Evolutionary conservation across 2,113 vertebrate genomes (phyloP).

Genomic region (Plecotus auritus): DNA sequence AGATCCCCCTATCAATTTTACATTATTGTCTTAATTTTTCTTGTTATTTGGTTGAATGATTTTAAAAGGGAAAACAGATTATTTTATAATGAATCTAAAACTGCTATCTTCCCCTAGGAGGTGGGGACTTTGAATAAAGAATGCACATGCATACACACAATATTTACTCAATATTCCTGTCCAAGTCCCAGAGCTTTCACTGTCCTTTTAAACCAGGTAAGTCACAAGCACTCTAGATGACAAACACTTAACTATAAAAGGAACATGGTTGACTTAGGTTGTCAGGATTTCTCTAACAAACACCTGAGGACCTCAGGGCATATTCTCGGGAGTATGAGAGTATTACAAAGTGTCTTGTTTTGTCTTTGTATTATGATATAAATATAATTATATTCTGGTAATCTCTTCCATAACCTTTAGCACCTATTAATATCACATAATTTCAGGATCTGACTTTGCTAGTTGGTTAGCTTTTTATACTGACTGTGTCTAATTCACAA

Average conservation of each 20-base stretch:
- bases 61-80: conserved; percentile 28
- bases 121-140: neutral
- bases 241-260: neutral
- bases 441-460: conserved; percentile 17
- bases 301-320: neutral
- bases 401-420: neutral
- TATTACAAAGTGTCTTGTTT: neutral
- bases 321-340: neutral
- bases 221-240: neutral
- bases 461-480: neutral
- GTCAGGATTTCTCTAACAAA: neutral
- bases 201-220: neutral
- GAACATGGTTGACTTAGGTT: neutral
- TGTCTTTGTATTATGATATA: neutral
- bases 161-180: neutral
- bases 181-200: neutral
- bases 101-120: neutral
- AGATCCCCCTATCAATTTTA: neutral
- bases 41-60: conserved; percentile 26
- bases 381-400: neutral
- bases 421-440: neutral
- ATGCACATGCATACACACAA: neutral
- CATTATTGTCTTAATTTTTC: conserved; percentile 15
- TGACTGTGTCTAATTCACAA: neutral
- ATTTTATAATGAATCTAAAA: conserved; percentile 20